Evolutionary conservation across 2,888 invertebrate species (phyloP), one percentile per base, ranked within the genome.

Genomic region (Eretmocerus hayati): DNA sequence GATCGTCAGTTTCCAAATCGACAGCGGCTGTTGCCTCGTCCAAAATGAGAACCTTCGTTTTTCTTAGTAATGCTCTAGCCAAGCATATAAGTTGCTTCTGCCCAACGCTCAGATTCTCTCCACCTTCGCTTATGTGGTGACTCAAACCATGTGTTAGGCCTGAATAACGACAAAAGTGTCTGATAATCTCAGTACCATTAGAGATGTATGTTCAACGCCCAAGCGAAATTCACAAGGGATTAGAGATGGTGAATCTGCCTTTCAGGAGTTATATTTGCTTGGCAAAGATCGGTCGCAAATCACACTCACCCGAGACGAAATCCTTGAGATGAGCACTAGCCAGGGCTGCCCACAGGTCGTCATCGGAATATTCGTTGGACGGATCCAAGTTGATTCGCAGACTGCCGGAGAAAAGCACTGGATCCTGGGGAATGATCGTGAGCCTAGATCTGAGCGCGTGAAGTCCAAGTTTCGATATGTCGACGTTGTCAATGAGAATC

Each of bases 321-420:
- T 75, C 58, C 72, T 89, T 90, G 43, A 96, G 79, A 77, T 96
- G 93, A 2, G 95, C 89, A 65, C 89, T 83, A 60, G 92, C 90
- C 32, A 96, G 72, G 19, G 91, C 85, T 45, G 77, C 78, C 95
- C 95, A 96, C 40, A 97, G 72, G 45, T 90, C 85, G 0, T 83
- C 85, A 62, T 96, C 96, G 2, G 78, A 73, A 71, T 87, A 81
- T 2, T 72, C 70, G 58, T 81, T 77, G 72, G 93, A 90, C 3
- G 96, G 96, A 76, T 96, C 96, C 54, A 96, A 78, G 76, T 96
- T 96, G 74, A 89, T 80, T 43, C 95, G 80, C 58, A 96, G 75
- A 5, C 85, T 85, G 40, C 95, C 95, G 16, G 92, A 91, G 75
- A 96, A 96, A 52, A 96, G 77, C 38, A 95, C 90, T 0, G 95